A percentile compares a stretch with the other conserved stretches of the same genome.
Conservation (phyloP, 2,113 vertebrate species). For the Aepyceros melampus region DNA sequence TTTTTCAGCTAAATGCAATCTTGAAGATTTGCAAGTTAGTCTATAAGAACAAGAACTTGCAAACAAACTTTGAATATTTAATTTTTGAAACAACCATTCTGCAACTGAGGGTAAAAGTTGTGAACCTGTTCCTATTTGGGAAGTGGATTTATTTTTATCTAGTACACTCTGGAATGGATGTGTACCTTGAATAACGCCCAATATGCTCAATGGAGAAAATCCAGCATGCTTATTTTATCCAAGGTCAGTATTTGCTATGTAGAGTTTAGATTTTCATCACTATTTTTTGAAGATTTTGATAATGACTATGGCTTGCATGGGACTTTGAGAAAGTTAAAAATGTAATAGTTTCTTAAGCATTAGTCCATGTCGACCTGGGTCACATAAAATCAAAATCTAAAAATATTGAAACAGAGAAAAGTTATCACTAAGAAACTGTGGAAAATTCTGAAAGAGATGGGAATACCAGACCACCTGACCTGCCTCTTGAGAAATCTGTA, state of each 20-base stretch:
- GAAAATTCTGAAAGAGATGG: too few species aligned
- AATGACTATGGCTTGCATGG: background rate
- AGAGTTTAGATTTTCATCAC: background rate
- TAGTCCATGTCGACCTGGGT: background rate
- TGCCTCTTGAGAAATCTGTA: too few species aligned
- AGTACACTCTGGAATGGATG: background rate
- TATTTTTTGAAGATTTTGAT: background rate
- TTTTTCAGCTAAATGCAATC: background rate
- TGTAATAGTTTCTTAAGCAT: background rate
- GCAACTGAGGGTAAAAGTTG: background rate
- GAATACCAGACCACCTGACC: too few species aligned
- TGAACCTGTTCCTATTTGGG: background rate
- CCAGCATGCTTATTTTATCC: background rate
- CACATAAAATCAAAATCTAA: conserved; percentile 1
- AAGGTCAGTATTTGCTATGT: background rate
- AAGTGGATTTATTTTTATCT: background rate
- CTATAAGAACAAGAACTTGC: background rate
- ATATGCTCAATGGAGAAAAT: background rate
- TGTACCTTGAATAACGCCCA: conserved; percentile 1
- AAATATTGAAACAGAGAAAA: background rate
- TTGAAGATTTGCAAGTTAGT: background rate
- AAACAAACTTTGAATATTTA: background rate
- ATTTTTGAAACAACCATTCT: background rate
- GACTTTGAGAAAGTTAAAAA: background rate
- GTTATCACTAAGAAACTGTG: background rate